These are phyloP conservation scores for Telmatochromis sp. DNA, from an alignment of 2,113 vertebrate species.

Conservation along the genomic window DNA sequence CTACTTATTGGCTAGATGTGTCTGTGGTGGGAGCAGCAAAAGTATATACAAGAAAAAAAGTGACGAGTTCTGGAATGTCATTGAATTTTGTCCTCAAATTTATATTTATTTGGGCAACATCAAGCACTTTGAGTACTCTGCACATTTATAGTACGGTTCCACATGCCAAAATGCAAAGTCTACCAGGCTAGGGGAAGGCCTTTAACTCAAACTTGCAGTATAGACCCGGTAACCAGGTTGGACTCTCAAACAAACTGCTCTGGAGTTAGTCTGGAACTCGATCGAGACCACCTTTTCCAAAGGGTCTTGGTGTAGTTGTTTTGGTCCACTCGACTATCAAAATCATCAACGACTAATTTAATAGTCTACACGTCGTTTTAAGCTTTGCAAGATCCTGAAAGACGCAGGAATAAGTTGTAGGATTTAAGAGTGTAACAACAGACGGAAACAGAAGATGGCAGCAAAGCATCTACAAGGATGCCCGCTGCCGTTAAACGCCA, in stretches of 20 bases:
- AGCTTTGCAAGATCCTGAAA: neutral
- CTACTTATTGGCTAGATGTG: neutral
- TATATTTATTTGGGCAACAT: neutral
- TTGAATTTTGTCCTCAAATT: neutral
- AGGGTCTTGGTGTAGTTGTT: neutral
- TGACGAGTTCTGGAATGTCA: neutral
- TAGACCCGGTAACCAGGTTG: neutral
- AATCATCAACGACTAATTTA: neutral
- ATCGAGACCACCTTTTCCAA: neutral
- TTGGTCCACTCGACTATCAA: neutral
- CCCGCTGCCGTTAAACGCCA: neutral
- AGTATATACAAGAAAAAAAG: neutral
- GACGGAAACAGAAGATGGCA: neutral
- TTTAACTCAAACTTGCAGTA: neutral
- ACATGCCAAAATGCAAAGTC: neutral
- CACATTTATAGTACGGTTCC: neutral
- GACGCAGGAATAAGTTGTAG: neutral
- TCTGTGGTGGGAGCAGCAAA: neutral
- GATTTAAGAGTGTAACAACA: neutral
- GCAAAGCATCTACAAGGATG: neutral
- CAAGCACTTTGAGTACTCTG: neutral
- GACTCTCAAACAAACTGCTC: neutral
- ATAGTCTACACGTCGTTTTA: neutral
- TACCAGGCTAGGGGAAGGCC: neutral
- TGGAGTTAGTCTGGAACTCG: neutral